phyloP scores from a whole-genome alignment of 2,797 vertebrate species.

The Perodicticus potto region DNA sequence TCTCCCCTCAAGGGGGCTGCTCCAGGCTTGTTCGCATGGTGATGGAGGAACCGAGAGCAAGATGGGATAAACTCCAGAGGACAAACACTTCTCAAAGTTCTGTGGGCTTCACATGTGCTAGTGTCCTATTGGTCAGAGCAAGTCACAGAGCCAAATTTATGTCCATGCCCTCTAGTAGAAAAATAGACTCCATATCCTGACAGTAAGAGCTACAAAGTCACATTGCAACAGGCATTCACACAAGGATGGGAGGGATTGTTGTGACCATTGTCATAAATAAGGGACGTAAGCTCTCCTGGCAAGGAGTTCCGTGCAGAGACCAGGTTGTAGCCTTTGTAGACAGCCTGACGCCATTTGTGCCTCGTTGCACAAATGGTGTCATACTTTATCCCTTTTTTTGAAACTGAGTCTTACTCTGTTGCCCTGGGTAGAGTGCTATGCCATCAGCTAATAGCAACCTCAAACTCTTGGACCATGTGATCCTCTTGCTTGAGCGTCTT shows the following conservation, averaged over 20 bases:
- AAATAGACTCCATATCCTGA: neutral
- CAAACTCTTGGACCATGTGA: too few species aligned
- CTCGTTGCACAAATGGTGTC: too few species aligned
- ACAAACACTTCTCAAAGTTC: neutral
- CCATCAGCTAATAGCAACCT: too few species aligned
- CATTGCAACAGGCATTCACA: neutral
- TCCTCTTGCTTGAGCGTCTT: too few species aligned
- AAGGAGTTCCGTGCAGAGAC: too few species aligned
- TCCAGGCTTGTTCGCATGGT: neutral
- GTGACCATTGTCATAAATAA: neutral
- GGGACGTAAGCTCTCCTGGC: neutral
- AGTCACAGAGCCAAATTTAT: neutral
- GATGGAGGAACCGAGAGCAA: neutral
- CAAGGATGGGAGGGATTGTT: neutral
- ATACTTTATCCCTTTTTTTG: neutral
- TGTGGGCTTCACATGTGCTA: neutral
- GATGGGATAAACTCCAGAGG: neutral
- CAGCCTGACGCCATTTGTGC: neutral
- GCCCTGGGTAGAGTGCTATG: too few species aligned
- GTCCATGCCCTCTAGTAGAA: fast-evolving
- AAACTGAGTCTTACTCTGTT: too few species aligned
- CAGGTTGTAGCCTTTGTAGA: neutral
- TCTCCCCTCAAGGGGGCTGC: neutral
- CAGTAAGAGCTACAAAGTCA: neutral
- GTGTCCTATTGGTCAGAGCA: neutral